Base-by-base conservation (phyloP, 1,140 invertebrate genomes). In the Hypothenemus hampei region DNA sequence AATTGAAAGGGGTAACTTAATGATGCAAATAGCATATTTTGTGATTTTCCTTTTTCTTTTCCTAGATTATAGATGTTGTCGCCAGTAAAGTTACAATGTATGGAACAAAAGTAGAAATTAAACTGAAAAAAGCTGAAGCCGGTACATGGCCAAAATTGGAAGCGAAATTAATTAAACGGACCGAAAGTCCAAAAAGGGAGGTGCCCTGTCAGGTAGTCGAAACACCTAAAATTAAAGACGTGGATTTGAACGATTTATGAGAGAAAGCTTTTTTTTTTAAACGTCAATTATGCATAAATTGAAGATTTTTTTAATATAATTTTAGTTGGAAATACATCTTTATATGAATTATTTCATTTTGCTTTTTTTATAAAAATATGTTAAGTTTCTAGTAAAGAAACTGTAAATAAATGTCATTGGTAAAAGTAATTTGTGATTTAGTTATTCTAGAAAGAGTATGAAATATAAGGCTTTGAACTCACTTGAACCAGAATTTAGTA, bases 71-170 rank as follows among this genome's bases (percentile, higher is more conserved):
- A 15, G 76, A 84, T 68, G 77, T 89, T 11, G 72, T 72, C 29
- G 76, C 82, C 47, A 88, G 89, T 65, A 77, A 73, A 59, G 88
- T 86, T 1, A 81, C 80, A 11, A 90, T 97, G 83, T 76, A 86
- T 58, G 86, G 86, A 40, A 88, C 93, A n/a, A 98, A 98, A 81
- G 83, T 97, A 15, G 96, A 99, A 75, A 88, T 99, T 8, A 93
- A 89, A 64, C 67, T 99, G 64, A 87, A 84, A 57, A 98, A 99
- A 75, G 82, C 80, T 1, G 89, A 93, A 64, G 76, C 85, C 2
- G 83, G 85, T 15, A 82, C 81, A 39, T 98, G 96, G 96, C 65
- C 76, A 2, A 83, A 83, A 59, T 67, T 94, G 7, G 79, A 88
- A 62, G 80, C 82, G 3, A 72, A 76, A 57, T 50, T 49, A 26